Percentiles rank a stretch among this genome's conserved stretches.
phyloP scores from a whole-genome alignment of 2,888 invertebrate species.

The Oligia strigilis region DNA sequence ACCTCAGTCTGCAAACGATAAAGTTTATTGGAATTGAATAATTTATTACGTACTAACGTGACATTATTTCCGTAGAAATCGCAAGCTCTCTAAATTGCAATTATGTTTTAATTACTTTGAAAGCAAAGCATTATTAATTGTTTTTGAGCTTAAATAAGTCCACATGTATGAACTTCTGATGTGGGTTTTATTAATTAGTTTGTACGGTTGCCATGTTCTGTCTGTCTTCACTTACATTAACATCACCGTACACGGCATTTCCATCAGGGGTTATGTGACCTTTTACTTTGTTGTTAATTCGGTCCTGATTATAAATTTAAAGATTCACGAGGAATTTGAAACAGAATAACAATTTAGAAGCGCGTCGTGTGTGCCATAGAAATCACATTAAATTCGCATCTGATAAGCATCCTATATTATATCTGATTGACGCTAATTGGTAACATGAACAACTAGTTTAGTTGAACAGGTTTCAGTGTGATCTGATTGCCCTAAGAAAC shows the following conservation, averaged over 20 bases:
- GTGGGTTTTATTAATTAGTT: constrained; percentile 60
- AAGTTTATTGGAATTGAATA: constrained; percentile 32
- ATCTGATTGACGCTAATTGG: constrained; percentile 64
- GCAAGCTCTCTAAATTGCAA: not conserved
- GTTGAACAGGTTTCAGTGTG: constrained; percentile 56
- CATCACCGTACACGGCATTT: constrained; percentile 47
- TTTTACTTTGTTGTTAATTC: constrained; percentile 58
- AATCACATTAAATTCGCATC: constrained; percentile 63
- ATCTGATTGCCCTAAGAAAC: constrained; percentile 58
- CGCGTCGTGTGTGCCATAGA: constrained; percentile 40
- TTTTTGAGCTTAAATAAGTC: constrained; percentile 14
- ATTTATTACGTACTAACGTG: constrained; percentile 14
- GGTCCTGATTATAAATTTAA: constrained; percentile 65
- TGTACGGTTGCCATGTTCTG: constrained; percentile 50
- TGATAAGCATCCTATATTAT: constrained; percentile 55
- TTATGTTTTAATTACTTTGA: not conserved
- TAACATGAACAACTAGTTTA: constrained; percentile 61
- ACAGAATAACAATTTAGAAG: constrained; percentile 55
- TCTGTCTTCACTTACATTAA: constrained; percentile 53
- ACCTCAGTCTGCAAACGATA: constrained; percentile 26
- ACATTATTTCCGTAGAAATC: constrained; percentile 21
- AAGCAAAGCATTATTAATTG: constrained; percentile 12
- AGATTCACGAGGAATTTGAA: constrained; percentile 67
- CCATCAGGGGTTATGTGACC: constrained; percentile 58
- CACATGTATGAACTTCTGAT: constrained; percentile 37